Conservation (phyloP, 2,888 invertebrate species). For the Eudemis profundana region DNA sequence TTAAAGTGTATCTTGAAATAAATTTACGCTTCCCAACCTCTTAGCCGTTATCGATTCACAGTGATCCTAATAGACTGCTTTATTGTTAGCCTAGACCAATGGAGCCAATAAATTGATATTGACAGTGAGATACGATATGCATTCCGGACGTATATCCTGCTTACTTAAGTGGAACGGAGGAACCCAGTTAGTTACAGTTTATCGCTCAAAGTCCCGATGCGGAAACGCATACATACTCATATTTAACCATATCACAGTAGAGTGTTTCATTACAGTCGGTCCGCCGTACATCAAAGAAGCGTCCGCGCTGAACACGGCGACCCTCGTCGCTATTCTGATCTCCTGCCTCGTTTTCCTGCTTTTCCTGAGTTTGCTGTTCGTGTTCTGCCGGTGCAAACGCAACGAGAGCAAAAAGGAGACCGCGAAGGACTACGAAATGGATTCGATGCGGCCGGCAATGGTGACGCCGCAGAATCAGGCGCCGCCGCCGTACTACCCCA, state of each 20-base stretch:
- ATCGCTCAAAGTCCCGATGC: conserved; percentile 14
- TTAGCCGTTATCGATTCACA: conserved; percentile 25
- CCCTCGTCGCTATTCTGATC: conserved; percentile 91
- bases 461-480: conserved; percentile 95
- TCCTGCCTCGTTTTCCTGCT: conserved; percentile 92
- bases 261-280: conserved; percentile 86
- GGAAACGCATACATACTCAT: neutral
- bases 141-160: conserved; percentile 33
- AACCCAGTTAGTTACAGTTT: conserved; percentile 25
- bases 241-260: conserved; percentile 47
- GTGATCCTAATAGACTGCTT: conserved; percentile 21
- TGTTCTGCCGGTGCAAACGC: conserved; percentile 94
- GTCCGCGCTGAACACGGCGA: conserved; percentile 90
- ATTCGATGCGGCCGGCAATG: conserved; percentile 93
- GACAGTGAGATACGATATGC: conserved; percentile 36
- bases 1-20: neutral
- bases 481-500: conserved; percentile 96
- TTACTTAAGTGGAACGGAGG: conserved; percentile 15
- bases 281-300: conserved; percentile 93
- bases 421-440: conserved; percentile 96
- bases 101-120: conserved; percentile 31
- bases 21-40: conserved; percentile 4
- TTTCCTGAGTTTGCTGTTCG: conserved; percentile 90
- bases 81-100: conserved; percentile 27
- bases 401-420: conserved; percentile 93